A percentile compares a stretch with the other conserved stretches of the same genome.
Conservation (phyloP, 2,888 invertebrate species). For the Hipparchia sbordonii region DNA sequence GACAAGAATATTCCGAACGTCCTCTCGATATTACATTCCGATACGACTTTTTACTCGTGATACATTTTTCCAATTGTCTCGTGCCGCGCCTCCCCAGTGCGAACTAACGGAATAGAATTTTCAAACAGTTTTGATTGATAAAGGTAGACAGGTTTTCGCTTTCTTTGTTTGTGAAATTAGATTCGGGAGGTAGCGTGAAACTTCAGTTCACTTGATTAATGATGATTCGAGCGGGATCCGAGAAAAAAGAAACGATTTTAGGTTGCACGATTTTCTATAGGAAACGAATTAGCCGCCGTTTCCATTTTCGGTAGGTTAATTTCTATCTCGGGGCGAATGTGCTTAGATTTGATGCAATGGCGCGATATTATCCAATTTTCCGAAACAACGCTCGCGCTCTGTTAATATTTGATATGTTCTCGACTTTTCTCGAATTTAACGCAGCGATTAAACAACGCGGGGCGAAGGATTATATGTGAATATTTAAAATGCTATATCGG, state of each 20-base stretch:
- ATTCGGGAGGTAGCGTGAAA: slow-evolving; percentile 75
- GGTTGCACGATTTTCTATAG: slow-evolving; percentile 62
- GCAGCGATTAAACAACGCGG: slow-evolving; percentile 78
- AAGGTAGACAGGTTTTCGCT: slow-evolving; percentile 81
- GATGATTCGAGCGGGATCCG: slow-evolving; percentile 65
- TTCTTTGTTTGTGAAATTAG: slow-evolving; percentile 81
- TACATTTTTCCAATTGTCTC: slow-evolving; percentile 81
- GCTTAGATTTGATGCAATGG: slow-evolving; percentile 72
- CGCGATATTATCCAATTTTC: slow-evolving; percentile 76
- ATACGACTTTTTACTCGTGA: slow-evolving; percentile 81
- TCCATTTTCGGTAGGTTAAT: slow-evolving; percentile 44
- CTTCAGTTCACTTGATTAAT: slow-evolving; percentile 80
- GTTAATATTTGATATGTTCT: slow-evolving; percentile 81
- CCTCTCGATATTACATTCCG: slow-evolving; percentile 80
- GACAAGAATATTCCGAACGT: slow-evolving; percentile 77
- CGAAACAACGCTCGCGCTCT: slow-evolving; percentile 71
- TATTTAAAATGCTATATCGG: slow-evolving; percentile 81
- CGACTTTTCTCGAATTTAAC: slow-evolving; percentile 81
- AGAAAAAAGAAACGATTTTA: slow-evolving; percentile 68
- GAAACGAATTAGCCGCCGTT: slow-evolving; percentile 51
- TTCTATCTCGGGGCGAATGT: slow-evolving; percentile 58
- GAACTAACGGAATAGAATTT: slow-evolving; percentile 80
- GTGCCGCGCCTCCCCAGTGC: slow-evolving; percentile 66
- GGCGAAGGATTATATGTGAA: slow-evolving; percentile 79
- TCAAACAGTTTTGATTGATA: slow-evolving; percentile 82